These are phyloP conservation scores for Phataginus tetradactyla DNA, from an alignment of 2,797 vertebrate genomes.

Conservation along the genomic window DNA sequence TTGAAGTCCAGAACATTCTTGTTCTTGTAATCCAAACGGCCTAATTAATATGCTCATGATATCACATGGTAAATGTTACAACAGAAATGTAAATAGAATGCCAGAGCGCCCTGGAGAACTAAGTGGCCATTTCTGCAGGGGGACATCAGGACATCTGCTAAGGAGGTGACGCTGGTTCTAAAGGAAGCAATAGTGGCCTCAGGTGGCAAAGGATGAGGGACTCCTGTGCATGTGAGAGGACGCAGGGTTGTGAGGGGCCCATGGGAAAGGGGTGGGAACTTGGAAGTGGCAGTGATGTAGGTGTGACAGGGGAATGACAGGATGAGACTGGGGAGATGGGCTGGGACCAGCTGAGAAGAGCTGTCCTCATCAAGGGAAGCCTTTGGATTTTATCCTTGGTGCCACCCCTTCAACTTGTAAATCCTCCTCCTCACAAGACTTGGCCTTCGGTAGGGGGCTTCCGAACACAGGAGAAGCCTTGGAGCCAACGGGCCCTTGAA, in stretches of 20 bases:
- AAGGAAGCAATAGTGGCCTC: not conserved
- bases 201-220: not conserved
- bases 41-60: not conserved
- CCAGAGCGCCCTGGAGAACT: not conserved
- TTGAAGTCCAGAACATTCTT: not conserved
- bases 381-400: not conserved
- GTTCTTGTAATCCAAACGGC: not conserved
- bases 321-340: not conserved
- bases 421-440: not conserved
- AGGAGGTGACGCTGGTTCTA: not conserved
- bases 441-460: not conserved
- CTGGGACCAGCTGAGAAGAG: not conserved
- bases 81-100: not conserved
- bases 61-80: not conserved
- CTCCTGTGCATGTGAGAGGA: not conserved
- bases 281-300: not conserved
- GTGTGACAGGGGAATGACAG: not conserved
- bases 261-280: not conserved
- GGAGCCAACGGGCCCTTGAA: not conserved
- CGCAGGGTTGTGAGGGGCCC: not conserved
- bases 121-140: not conserved
- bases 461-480: not conserved
- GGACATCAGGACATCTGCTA: accelerated
- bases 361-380: not conserved
- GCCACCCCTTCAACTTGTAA: not conserved